A percentile compares a stretch with the other conserved stretches of the same genome.
Evolutionary conservation across 2,113 vertebrate genomes (phyloP).

Genomic region (Passerina amoena): DNA sequence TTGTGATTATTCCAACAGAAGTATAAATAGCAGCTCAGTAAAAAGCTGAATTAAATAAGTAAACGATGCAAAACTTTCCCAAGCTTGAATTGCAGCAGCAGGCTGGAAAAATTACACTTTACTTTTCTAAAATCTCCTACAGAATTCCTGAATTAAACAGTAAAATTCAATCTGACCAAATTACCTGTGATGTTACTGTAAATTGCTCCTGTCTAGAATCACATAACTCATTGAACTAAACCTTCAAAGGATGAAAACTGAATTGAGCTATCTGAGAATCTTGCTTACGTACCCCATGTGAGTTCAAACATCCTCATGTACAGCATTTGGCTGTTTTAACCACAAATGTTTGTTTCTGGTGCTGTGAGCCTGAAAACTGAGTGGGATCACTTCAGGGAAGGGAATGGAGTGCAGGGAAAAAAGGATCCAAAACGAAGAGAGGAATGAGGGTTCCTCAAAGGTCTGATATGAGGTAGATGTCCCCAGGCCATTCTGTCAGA

Average conservation of each 20-base stretch:
- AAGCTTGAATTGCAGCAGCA: neutral
- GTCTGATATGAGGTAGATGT: neutral
- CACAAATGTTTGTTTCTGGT: neutral
- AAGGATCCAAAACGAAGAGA: neutral
- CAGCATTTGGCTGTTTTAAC: neutral
- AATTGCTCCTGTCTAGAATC: neutral
- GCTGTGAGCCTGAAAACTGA: neutral
- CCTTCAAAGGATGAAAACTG: neutral
- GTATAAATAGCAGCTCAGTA: neutral
- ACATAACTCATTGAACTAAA: neutral
- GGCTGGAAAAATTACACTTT: neutral
- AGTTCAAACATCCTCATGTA: neutral
- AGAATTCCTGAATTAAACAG: neutral
- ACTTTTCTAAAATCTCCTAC: neutral
- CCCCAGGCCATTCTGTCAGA: neutral
- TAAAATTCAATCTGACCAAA: neutral
- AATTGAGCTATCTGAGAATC: neutral
- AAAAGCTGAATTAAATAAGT: neutral
- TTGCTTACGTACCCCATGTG: neutral
- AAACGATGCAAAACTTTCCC: neutral
- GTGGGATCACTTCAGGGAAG: neutral
- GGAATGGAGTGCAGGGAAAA: neutral
- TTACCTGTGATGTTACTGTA: neutral
- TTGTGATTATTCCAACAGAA: slow-evolving; percentile 1
- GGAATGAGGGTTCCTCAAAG: neutral